These are phyloP conservation scores for Cryptoblepharus egeriae DNA, from an alignment of 2,797 vertebrate species.

Conservation along the genomic window DNA sequence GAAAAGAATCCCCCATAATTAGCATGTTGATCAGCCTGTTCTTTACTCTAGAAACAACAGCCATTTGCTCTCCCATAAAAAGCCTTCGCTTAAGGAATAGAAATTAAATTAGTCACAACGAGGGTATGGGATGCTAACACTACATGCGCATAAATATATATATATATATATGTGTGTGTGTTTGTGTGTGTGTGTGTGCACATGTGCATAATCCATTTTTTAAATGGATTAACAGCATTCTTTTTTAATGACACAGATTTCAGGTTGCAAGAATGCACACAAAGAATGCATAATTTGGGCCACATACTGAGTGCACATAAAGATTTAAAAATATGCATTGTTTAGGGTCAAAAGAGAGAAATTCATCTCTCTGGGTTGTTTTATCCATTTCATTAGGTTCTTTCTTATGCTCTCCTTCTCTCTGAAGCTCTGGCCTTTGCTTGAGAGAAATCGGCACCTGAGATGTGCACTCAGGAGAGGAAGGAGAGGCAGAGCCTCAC, in stretches of 20 bases:
- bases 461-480: too few species aligned
- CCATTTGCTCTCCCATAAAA: not conserved
- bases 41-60: constrained; percentile 3
- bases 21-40: constrained; percentile 33
- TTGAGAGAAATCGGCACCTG: too few species aligned
- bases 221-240: not conserved
- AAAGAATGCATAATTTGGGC: not conserved
- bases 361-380: not conserved
- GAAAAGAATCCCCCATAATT: constrained; percentile 27
- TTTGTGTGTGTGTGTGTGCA: too few species aligned
- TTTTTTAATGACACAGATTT: not conserved
- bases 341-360: not conserved
- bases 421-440: not conserved
- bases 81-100: constrained; percentile 20
- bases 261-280: not conserved
- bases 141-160: too few species aligned
- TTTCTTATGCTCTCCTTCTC: not conserved
- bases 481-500: too few species aligned
- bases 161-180: too few species aligned
- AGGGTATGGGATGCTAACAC: not conserved
- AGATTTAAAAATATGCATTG: not conserved
- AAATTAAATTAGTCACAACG: constrained; percentile 28
- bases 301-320: not conserved
- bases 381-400: not conserved
- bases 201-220: not conserved